Conservation (phyloP, 2,113 vertebrate genomes). For the Cephalopholis sonnerati region DNA sequence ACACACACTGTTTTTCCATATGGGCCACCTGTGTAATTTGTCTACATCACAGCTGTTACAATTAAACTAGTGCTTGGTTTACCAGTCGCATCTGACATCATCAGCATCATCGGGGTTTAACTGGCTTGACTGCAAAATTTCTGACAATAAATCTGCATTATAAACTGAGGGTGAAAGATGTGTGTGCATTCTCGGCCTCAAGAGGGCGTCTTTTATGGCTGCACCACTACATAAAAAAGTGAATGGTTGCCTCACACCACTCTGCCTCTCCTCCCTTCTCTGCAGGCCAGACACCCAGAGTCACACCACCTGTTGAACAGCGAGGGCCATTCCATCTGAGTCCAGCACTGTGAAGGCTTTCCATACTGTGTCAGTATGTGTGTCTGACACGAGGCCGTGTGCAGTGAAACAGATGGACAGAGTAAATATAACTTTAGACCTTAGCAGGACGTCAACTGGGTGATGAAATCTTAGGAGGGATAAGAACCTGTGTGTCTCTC, state of each 20-base stretch:
- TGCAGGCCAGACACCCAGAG: constrained; percentile 48
- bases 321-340: constrained; percentile 24
- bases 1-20: constrained; percentile 35
- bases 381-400: constrained; percentile 23
- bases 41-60: constrained; percentile 1
- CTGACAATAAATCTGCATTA: neutral
- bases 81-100: neutral
- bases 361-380: constrained; percentile 34
- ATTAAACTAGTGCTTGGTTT: neutral
- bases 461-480: constrained; percentile 18
- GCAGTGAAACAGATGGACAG: constrained; percentile 64
- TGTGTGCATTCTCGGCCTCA: neutral
- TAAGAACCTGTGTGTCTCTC: neutral
- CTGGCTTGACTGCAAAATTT: neutral
- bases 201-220: neutral
- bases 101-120: neutral
- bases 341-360: constrained; percentile 19
- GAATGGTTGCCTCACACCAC: neutral
- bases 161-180: no score
- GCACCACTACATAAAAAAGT: neutral
- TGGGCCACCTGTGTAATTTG: constrained; percentile 4
- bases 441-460: neutral
- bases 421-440: constrained; percentile 68
- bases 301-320: constrained; percentile 71
- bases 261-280: neutral